phyloP scores from a whole-genome alignment of 1,140 invertebrate genomes.

The Drosophila triauraria region DNA sequence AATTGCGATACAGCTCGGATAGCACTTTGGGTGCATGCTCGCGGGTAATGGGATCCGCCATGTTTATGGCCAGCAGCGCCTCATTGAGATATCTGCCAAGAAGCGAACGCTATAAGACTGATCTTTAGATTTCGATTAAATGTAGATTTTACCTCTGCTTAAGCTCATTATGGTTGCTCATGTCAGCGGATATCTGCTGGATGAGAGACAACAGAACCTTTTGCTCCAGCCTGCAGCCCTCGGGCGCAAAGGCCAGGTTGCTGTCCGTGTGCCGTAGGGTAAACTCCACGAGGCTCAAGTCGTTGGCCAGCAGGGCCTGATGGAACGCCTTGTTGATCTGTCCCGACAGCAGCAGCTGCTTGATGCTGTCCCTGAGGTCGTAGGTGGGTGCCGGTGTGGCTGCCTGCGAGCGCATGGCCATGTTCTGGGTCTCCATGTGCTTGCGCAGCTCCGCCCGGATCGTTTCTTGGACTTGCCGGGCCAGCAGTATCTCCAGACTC shows the following conservation, averaged over 20 bases:
- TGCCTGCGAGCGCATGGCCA: constrained; percentile 88
- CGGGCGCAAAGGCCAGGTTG: constrained; percentile 89
- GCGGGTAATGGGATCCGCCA: constrained; percentile 90
- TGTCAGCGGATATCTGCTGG: constrained; percentile 95
- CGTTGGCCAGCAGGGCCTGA: constrained; percentile 94
- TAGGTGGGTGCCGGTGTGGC: constrained; percentile 88
- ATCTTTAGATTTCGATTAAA: neutral
- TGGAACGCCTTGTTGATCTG: constrained; percentile 95
- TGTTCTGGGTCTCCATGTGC: constrained; percentile 87
- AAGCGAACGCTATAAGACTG: neutral
- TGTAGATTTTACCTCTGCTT: constrained; percentile 89
- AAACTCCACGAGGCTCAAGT: constrained; percentile 93
- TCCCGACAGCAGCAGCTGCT: constrained; percentile 90
- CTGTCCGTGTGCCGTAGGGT: constrained; percentile 93
- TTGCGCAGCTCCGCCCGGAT: constrained; percentile 85
- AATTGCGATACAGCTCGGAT: constrained; percentile 90
- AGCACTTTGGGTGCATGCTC: constrained; percentile 94
- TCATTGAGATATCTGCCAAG: constrained; percentile 93
- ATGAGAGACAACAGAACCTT: constrained; percentile 95
- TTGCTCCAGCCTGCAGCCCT: constrained; percentile 90
- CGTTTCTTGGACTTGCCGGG: constrained; percentile 77
- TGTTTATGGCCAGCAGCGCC: constrained; percentile 93
- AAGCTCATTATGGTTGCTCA: constrained; percentile 93
- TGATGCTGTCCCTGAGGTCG: constrained; percentile 90
- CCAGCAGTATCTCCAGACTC: constrained; percentile 74